These are phyloP conservation scores for Rugalucina vietnamica DNA, from an alignment of 2,888 invertebrate genomes.

Conservation along the genomic window DNA sequence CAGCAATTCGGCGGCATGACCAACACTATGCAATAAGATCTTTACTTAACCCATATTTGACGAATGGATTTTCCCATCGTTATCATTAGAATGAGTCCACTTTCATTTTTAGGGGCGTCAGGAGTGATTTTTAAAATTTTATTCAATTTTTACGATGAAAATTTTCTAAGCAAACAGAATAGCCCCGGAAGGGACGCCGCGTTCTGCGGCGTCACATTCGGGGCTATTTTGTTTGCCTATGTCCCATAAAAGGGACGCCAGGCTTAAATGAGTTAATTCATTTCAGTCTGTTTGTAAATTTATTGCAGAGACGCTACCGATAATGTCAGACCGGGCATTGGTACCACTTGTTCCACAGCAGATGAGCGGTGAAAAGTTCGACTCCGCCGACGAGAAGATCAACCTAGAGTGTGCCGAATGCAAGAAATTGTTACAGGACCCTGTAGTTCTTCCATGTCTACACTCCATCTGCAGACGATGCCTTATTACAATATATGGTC, in stretches of 20 bases:
- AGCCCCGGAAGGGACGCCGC: no score
- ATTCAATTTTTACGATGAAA: no score
- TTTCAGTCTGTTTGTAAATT: no score
- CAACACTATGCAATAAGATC: no score
- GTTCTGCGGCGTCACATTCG: neutral
- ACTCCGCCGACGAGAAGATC: neutral
- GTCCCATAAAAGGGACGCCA: neutral
- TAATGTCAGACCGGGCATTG: slow-evolving; percentile 3
- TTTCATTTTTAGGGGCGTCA: no score
- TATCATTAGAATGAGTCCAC: no score
- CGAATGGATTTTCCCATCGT: no score
- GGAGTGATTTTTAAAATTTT: no score
- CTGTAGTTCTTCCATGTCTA: slow-evolving; percentile 62
- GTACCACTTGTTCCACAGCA: neutral
- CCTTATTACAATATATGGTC: slow-evolving; percentile 41
- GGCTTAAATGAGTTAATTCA: neutral
- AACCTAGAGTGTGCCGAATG: slow-evolving; percentile 50
- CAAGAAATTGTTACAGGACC: slow-evolving; percentile 46
- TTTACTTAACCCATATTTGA: no score
- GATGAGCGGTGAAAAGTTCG: neutral
- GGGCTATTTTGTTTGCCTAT: neutral
- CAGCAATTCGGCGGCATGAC: no score
- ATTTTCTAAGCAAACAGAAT: no score
- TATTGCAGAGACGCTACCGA: neutral
- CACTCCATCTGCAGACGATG: slow-evolving; percentile 61